These are phyloP conservation scores for Spinus pinus DNA, from an alignment of 2,797 vertebrate genomes.

Conservation along the genomic window DNA sequence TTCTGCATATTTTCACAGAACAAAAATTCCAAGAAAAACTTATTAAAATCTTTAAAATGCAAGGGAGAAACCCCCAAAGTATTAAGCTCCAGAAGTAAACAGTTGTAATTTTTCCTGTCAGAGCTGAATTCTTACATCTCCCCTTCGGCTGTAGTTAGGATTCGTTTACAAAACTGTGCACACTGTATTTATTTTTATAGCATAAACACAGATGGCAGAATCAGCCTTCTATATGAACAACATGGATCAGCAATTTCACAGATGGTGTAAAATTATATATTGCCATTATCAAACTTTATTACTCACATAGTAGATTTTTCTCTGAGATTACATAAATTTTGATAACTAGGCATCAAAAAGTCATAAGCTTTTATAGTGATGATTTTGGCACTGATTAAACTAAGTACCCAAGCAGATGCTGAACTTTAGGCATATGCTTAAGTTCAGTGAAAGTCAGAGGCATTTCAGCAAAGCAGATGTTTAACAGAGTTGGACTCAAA, in stretches of 20 bases:
- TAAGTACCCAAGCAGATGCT: slow-evolving; percentile 9
- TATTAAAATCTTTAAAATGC: neutral
- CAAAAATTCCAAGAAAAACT: slow-evolving; percentile 3
- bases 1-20: neutral
- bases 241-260: slow-evolving; percentile 40
- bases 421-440: neutral
- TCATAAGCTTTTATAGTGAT: slow-evolving; percentile 19
- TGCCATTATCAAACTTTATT: slow-evolving; percentile 25
- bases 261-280: slow-evolving; percentile 41
- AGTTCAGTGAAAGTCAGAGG: neutral
- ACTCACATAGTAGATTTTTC: slow-evolving; percentile 17
- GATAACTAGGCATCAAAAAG: slow-evolving; percentile 46
- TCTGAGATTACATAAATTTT: slow-evolving; percentile 56
- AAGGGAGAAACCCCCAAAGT: neutral
- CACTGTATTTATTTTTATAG: slow-evolving; percentile 54
- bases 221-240: slow-evolving; percentile 40
- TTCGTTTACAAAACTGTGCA: slow-evolving; percentile 44
- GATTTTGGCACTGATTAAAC: slow-evolving; percentile 10
- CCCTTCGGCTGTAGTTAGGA: slow-evolving; percentile 22
- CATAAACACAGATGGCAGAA: slow-evolving; percentile 61
- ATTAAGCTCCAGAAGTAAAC: slow-evolving; percentile 28
- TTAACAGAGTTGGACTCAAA: neutral
- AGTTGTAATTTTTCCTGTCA: slow-evolving; percentile 48
- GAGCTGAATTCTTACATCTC: slow-evolving; percentile 24
- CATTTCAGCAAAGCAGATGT: slow-evolving; percentile 24